Percentiles rank a stretch among this genome's conserved stretches.
Conservation (phyloP, 37 sponge, comb jelly and placozoan species). For the Amphimedon queenslandica region DNA sequence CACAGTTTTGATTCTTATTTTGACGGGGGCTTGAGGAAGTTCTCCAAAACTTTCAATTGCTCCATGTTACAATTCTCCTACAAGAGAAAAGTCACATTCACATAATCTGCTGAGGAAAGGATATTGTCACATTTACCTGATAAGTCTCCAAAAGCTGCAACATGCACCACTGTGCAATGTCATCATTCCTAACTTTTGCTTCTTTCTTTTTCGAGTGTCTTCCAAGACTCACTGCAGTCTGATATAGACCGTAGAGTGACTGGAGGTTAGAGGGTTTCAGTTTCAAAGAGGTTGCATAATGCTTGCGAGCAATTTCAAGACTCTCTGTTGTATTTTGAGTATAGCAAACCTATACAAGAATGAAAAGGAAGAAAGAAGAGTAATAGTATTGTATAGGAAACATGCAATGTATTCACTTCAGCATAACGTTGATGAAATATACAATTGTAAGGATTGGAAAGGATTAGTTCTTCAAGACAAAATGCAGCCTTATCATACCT, state of each 20-base stretch:
- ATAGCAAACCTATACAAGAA: conserved; percentile 91
- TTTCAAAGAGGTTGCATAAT: conserved; percentile 82
- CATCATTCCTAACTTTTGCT: conserved; percentile 32
- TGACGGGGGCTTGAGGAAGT: no score
- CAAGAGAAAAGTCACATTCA: no score
- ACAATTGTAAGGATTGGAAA: conserved; percentile 85
- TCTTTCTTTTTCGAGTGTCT: conserved; percentile 14
- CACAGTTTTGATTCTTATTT: no score
- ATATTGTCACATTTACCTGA: no score
- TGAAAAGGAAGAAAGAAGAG: no score
- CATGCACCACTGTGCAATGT: no score
- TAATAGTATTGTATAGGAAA: no score
- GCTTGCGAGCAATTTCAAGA: conserved; percentile 78
- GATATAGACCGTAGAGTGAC: conserved; percentile 79
- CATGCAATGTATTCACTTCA: conserved; percentile 49
- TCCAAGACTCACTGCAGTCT: conserved; percentile 11
- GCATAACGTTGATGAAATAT: conserved; percentile 91
- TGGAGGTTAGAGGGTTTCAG: conserved; percentile 79
- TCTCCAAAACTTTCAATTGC: no score
- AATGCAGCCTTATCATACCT: conserved; percentile 84
- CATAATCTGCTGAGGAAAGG: no score
- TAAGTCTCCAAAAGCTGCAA: no score
- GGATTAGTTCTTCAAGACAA: conserved; percentile 90
- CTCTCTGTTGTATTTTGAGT: conserved; percentile 66
- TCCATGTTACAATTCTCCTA: no score